Evolutionary conservation across 1,140 invertebrate genomes (phyloP), one percentile per base, ranked within the genome.

Genomic region (Nilaparvata lugens): DNA sequence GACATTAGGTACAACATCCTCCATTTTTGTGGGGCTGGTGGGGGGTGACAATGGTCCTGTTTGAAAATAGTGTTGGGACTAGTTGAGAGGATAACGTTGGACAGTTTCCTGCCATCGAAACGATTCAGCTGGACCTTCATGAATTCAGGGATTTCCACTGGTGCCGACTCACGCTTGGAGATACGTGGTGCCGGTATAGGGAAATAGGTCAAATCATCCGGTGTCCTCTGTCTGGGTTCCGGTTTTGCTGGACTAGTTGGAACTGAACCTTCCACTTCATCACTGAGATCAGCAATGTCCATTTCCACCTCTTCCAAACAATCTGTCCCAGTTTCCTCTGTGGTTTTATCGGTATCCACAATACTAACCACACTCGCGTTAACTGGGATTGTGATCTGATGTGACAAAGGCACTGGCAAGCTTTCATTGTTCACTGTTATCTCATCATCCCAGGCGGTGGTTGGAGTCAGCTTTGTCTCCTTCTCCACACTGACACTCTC

Each of bases 71-170:
- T 35, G 28, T 52, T 52, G 28, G 51, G 28, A 52, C 28, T 31
- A 14, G 53, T 62, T 13, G 60, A 62, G n/a, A 62, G 38, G 19
- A 62, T 55, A 16, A 62, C 60, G 52, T 61, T 61, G 14, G 56
- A 52, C 2, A 53, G 16, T 18, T 52, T 52, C 28, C 56, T 55
- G 14, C 54, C 56, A 19, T 86, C 83, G 40, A 87, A 83, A 65
- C 78, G 82, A 62, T 86, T 85, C 52, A 87, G 67, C 68, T 85
- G 83, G 52, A 85, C 82, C 64, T 84, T 80, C 64, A 87, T 73
- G 68, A 86, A 86, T 71, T 87, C 84, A 1, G 84, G 84, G n/a
- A 85, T 76, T 25, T 40, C 16, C 21, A 52, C 21, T 23, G 59
- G 51, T 60, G 52, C 21, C 16, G 59, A 23, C 14, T 53, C 59